Evolutionary conservation across 2,113 vertebrate genomes (phyloP).

Genomic region (Antidorcas marsupialis): DNA sequence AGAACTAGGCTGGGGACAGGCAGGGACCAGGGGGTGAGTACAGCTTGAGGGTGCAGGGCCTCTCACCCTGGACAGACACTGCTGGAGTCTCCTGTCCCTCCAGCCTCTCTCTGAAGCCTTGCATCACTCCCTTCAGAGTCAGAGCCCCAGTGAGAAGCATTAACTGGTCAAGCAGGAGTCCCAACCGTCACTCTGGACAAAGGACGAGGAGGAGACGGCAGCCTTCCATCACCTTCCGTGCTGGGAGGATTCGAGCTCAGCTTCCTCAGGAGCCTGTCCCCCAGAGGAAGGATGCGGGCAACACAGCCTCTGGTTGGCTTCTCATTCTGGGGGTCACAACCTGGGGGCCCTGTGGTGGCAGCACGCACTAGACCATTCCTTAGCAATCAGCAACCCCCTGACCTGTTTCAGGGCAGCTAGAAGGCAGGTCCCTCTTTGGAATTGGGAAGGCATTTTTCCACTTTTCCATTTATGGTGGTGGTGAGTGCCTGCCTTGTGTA

Average conservation of each 20-base stretch:
- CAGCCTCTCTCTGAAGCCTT: background rate
- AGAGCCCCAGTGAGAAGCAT: background rate
- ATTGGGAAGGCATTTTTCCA: background rate
- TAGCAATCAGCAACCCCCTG: background rate
- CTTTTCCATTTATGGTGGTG: background rate
- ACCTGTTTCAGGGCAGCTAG: background rate
- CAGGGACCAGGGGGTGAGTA: background rate
- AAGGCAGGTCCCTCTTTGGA: background rate
- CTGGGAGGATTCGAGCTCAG: background rate
- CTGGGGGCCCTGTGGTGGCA: background rate
- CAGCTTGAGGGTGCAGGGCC: too few species aligned
- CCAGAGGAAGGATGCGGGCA: background rate
- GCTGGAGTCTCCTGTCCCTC: background rate
- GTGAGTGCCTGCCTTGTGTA: background rate
- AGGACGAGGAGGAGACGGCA: fast-evolving
- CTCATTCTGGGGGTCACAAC: too few species aligned
- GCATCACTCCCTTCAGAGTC: background rate
- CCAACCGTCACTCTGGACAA: background rate
- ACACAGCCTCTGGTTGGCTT: background rate
- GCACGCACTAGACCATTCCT: fast-evolving
- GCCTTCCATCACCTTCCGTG: fast-evolving
- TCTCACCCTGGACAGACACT: background rate
- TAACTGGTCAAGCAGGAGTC: background rate
- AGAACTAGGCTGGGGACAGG: background rate
- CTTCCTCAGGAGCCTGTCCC: background rate